Evolutionary conservation across 2,113 vertebrate genomes (phyloP).

Genomic region (Tor tambroides): DNA sequence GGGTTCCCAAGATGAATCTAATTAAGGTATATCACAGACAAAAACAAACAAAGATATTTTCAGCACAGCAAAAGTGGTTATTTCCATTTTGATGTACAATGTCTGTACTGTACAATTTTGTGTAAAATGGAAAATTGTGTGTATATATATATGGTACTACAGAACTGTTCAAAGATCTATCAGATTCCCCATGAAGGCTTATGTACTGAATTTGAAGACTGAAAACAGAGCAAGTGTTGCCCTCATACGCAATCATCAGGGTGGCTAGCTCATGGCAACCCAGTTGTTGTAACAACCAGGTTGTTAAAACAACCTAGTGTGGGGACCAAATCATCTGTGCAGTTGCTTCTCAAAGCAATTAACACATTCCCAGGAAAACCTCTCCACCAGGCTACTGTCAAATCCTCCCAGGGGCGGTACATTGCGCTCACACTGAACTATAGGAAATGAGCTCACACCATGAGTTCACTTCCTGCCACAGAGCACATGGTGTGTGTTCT

Average conservation of each 20-base stretch:
- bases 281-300: conserved; percentile 44
- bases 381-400: conserved; percentile 16
- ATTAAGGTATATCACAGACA: conserved; percentile 75
- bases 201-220: background rate
- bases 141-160: background rate
- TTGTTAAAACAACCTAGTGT: conserved; percentile 35
- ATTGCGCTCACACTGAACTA: conserved; percentile 26
- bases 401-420: conserved; percentile 46
- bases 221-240: conserved; percentile 17
- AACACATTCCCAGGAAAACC: conserved; percentile 44
- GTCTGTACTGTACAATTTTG: background rate
- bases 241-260: background rate
- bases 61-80: background rate
- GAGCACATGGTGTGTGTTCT: conserved; percentile 25
- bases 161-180: too few relatives aligned
- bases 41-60: background rate
- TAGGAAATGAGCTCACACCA: conserved; percentile 38
- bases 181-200: background rate
- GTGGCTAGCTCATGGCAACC: conserved; percentile 40
- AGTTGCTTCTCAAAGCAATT: conserved; percentile 35
- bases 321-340: conserved; percentile 4
- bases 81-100: background rate
- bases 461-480: conserved; percentile 59
- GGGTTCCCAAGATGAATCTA: conserved; percentile 66
- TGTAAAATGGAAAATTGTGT: background rate